Percentiles rank a stretch among this genome's conserved stretches.
Conservation (phyloP, 2,113 vertebrate genomes). For the Paracanthobrama guichenoti region DNA sequence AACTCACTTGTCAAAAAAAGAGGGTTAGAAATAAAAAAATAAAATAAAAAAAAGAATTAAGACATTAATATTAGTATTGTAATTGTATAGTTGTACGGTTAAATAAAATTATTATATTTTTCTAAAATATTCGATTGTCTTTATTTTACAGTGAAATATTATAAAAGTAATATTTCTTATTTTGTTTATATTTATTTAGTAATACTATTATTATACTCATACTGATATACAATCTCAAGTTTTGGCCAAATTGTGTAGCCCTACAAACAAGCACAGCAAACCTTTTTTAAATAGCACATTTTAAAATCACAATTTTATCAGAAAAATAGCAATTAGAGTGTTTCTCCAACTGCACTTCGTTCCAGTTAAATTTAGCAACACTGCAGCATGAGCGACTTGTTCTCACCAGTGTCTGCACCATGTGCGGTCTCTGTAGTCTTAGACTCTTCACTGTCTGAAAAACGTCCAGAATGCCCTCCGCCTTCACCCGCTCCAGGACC, state of each 20-base stretch:
- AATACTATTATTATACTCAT: neutral
- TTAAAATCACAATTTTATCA: too few relatives aligned
- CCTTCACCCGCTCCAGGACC: constrained; percentile 96
- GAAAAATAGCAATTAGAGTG: too few relatives aligned
- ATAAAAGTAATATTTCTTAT: neutral
- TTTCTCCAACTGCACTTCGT: neutral
- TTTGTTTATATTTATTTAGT: neutral
- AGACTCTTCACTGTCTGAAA: constrained; percentile 99
- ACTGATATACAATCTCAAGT: neutral
- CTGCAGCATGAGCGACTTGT: too few relatives aligned
- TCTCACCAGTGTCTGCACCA: constrained; percentile 99
- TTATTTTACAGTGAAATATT: neutral
- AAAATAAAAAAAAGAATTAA: neutral
- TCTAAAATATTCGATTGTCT: neutral
- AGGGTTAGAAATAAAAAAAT: too few relatives aligned
- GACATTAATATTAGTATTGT: neutral
- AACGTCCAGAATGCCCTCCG: constrained; percentile 96
- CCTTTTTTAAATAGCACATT: neutral
- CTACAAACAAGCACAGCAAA: neutral
- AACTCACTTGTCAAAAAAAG: too few relatives aligned
- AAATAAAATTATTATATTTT: neutral
- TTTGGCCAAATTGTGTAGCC: neutral
- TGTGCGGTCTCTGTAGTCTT: constrained; percentile 96
- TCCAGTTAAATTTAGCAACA: neutral
- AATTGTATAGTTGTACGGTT: neutral